Evolutionary conservation across 35 echinoderm and acorn worm species (phyloP), one percentile per base, ranked within the genome.

Genomic region (Patiria miniata): DNA sequence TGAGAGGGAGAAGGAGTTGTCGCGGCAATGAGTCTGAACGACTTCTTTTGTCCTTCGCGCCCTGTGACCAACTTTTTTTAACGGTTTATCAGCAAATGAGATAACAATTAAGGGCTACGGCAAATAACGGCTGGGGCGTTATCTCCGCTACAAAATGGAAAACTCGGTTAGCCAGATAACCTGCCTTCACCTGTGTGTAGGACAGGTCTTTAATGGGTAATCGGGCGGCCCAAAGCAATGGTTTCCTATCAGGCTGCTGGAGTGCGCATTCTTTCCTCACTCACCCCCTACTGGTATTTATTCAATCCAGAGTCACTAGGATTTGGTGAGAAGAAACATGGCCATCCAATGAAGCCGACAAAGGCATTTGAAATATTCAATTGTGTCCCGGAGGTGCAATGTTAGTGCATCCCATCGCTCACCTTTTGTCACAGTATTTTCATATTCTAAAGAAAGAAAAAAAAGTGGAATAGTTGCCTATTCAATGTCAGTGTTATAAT

Each of bases 221-320:
- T 73, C 34, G 65, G 23, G 65, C 26, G 34, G 65, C 34, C 65
- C 65, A 30, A 30, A 10, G 65, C 65, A 73, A 73, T 73, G 65
- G 65, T 73, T 73, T 73, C 26, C 65, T 34, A 36, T 73, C 65
- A 73, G 14, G 5, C 3, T 30, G 14, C 34, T 73, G 30, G 34
- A 73, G 65, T 73, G 60, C 60, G 1, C 30, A 34, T 73, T 73
- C 65, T 34, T 73, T 73, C 29, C 19, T 73, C 26, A 73, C 60
- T 73, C 65, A 47, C 65, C 65, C 65, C 65, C 65, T 32, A 73
- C 65, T 73, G 65, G 14, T 73, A 16, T 73, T 73, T 73, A 34
- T 32, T 26, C 65, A 73, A 73, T 73, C 22, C 26, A 34, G 18
- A 73, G 65, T 73, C 65, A 16, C 65, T 73, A 73, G 34, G 34